These are phyloP conservation scores for Platalea minor DNA, from an alignment of 2,797 vertebrate genomes.

Conservation along the genomic window DNA sequence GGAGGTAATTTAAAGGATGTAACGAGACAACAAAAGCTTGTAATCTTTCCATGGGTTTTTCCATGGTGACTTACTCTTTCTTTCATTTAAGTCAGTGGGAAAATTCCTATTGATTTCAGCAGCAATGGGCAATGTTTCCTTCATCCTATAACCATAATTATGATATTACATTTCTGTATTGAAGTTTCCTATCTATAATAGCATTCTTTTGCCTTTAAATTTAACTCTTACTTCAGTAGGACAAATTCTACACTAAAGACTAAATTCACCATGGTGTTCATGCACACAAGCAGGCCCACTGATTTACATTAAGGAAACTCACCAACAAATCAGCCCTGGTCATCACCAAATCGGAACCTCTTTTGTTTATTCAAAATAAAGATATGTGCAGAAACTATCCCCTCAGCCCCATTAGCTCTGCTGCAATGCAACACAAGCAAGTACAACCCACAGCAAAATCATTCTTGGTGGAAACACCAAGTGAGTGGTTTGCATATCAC, in stretches of 20 bases:
- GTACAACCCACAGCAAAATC: neutral
- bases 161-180: neutral
- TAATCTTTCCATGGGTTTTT: slow-evolving; percentile 3
- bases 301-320: neutral
- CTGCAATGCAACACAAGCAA: neutral
- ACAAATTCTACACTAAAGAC: neutral
- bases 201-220: neutral
- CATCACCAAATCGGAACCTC: neutral
- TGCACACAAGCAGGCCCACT: neutral
- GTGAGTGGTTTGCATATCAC: neutral
- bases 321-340: neutral
- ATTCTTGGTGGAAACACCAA: neutral
- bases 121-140: neutral
- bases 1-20: slow-evolving; percentile 1
- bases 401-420: neutral
- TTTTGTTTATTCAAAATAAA: neutral
- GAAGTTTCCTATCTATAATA: neutral
- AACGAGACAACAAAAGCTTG: neutral
- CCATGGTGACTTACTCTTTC: neutral
- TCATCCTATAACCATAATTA: neutral
- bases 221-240: neutral
- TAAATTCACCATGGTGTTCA: neutral
- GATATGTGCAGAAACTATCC: neutral
- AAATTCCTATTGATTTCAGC: slow-evolving; percentile 14
- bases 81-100: slow-evolving; percentile 4